phyloP scores from a whole-genome alignment of 2,797 vertebrate genomes.

The Odontamblyopus rebecca region DNA sequence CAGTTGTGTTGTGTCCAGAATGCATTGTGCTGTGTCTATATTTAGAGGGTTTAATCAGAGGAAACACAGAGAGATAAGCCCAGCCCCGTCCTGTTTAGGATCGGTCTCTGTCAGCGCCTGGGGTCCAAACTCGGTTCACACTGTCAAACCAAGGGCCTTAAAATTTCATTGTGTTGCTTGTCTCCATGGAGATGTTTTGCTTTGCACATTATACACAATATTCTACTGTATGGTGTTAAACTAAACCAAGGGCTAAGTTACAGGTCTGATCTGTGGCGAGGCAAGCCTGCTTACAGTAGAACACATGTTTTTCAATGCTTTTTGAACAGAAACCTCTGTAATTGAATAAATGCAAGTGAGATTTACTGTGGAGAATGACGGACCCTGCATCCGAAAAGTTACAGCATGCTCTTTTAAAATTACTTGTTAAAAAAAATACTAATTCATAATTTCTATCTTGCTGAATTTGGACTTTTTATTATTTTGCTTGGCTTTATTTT shows the following conservation, averaged over 20 bases:
- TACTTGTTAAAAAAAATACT: too few species aligned
- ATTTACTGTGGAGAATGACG: background rate
- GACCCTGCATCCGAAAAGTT: background rate
- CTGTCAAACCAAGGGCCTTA: background rate
- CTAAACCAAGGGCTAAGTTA: too few species aligned
- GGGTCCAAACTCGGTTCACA: background rate
- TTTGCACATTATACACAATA: too few species aligned
- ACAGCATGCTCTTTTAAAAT: background rate
- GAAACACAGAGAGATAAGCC: slow-evolving; percentile 11
- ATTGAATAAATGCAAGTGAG: background rate
- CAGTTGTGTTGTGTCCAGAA: slow-evolving; percentile 2
- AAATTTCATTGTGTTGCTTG: background rate
- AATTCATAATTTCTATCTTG: background rate
- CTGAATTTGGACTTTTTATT: too few species aligned
- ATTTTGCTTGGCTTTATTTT: too few species aligned
- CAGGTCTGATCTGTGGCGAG: background rate
- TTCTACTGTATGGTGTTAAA: too few species aligned
- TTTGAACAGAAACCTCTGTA: background rate
- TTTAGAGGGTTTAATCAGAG: slow-evolving; percentile 8
- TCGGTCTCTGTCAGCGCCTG: background rate
- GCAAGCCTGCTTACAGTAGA: background rate
- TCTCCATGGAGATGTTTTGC: background rate
- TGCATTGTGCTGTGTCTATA: slow-evolving; percentile 37
- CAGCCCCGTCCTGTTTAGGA: background rate
- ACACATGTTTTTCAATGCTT: background rate